These are phyloP conservation scores for Orthosia gothica DNA, from an alignment of 2,888 invertebrate genomes.

Conservation along the genomic window DNA sequence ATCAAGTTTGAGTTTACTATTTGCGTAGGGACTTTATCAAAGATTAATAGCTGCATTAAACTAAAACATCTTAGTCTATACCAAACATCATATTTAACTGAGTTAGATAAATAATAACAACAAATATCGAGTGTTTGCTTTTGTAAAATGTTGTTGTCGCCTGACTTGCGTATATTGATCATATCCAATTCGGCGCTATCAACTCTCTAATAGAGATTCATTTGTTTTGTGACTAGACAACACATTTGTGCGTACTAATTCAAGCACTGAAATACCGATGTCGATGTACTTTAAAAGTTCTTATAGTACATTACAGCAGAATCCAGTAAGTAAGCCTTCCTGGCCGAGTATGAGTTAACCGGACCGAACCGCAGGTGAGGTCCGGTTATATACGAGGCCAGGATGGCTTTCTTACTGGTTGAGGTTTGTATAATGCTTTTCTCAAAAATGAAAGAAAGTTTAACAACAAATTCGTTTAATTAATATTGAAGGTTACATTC, in stretches of 20 bases:
- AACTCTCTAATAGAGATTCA: conserved; percentile 65
- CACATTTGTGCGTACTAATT: conserved; percentile 28
- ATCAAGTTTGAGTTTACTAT: not conserved
- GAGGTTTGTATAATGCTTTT: no score
- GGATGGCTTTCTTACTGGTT: no score
- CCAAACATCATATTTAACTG: conserved; percentile 13
- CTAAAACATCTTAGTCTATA: not conserved
- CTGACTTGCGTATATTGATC: conserved; percentile 73
- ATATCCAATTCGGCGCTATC: conserved; percentile 75
- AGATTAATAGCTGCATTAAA: conserved; percentile 7
- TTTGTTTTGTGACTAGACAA: conserved; percentile 49
- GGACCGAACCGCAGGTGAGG: no score
- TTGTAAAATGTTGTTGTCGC: conserved; percentile 75
- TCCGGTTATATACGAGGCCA: no score
- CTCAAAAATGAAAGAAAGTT: no score
- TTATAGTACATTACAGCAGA: no score
- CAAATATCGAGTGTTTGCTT: conserved; percentile 26
- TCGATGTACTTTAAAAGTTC: conserved; percentile 31
- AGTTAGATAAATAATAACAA: conserved; percentile 5
- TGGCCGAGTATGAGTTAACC: no score
- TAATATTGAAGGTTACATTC: no score
- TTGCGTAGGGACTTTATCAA: not conserved
- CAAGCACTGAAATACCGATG: conserved; percentile 28
- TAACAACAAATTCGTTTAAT: no score
- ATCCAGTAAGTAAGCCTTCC: no score